These are phyloP conservation scores for Gobio occitaniae DNA, from an alignment of 2,797 vertebrate species.

Conservation along the genomic window DNA sequence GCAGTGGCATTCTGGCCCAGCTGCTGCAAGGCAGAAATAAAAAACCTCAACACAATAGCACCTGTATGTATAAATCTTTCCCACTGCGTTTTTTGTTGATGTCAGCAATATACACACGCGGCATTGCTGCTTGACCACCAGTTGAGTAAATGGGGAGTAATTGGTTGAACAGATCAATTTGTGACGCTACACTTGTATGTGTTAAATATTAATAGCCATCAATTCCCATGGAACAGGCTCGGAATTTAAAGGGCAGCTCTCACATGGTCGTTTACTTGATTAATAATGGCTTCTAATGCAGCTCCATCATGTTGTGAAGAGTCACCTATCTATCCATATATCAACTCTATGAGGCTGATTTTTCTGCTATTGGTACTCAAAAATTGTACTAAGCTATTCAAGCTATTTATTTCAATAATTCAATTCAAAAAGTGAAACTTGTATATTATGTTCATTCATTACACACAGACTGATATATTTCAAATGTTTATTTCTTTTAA, in stretches of 20 bases:
- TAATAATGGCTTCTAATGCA: constrained; percentile 71
- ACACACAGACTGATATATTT: too few species aligned
- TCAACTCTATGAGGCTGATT: constrained; percentile 4
- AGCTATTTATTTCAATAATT: too few species aligned
- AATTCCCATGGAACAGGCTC: constrained; percentile 71
- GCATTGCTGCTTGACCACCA: constrained; percentile 72
- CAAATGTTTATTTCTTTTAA: too few species aligned
- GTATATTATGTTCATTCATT: too few species aligned
- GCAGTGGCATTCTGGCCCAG: constrained; percentile 26
- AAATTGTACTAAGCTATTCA: not conserved
- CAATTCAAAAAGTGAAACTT: too few species aligned
- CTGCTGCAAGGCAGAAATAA: constrained; percentile 46
- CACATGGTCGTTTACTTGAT: constrained; percentile 75
- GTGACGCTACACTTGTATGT: constrained; percentile 74
- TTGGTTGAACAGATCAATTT: constrained; percentile 79
- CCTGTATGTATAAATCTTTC: constrained; percentile 16
- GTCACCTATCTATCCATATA: constrained; percentile 63
- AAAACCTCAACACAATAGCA: constrained; percentile 52
- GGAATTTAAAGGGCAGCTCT: constrained; percentile 79
- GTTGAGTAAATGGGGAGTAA: constrained; percentile 79
- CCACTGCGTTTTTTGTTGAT: constrained; percentile 31
- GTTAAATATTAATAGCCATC: constrained; percentile 81
- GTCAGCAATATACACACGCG: constrained; percentile 69
- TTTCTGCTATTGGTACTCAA: not conserved
- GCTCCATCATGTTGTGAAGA: constrained; percentile 62